Evolutionary conservation across 2,888 invertebrate genomes (phyloP).

Genomic region (Augiades crinisus): DNA sequence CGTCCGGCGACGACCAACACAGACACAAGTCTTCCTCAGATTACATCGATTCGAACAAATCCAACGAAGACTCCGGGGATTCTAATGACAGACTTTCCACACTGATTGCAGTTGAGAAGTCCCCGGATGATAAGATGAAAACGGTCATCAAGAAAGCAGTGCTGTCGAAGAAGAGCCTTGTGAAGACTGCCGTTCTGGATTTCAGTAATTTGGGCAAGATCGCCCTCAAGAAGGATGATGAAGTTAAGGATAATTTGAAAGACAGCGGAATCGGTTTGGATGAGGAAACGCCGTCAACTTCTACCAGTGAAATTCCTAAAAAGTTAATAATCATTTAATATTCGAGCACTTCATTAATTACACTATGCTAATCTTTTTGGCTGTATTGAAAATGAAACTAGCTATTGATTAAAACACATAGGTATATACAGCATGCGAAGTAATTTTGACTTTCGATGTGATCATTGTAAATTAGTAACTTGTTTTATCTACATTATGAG

Average conservation of each 20-base stretch:
- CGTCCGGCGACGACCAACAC: conserved; percentile 77
- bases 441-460: too few species aligned
- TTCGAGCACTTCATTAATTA: too few species aligned
- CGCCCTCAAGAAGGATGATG: conserved; percentile 50
- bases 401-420: too few species aligned
- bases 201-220: conserved; percentile 62
- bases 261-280: conserved; percentile 69
- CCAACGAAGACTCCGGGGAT: conserved; percentile 70
- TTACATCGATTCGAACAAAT: conserved; percentile 66
- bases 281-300: conserved; percentile 49
- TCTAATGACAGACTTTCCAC: conserved; percentile 62
- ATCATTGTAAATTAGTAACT: too few species aligned
- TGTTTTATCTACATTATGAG: too few species aligned
- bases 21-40: conserved; percentile 64
- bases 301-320: conserved; percentile 52
- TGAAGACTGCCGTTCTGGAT: conserved; percentile 64
- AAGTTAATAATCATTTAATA: conserved; percentile 54
- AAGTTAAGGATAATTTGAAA: conserved; percentile 61
- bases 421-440: too few species aligned
- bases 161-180: conserved; percentile 60
- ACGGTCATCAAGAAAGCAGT: conserved; percentile 69
- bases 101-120: conserved; percentile 62
- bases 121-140: conserved; percentile 68
- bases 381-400: too few species aligned
- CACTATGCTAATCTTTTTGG: too few species aligned